Evolutionary conservation across 92 coral and sea anemone genomes (phyloP).

Genomic region (Porites rus): DNA sequence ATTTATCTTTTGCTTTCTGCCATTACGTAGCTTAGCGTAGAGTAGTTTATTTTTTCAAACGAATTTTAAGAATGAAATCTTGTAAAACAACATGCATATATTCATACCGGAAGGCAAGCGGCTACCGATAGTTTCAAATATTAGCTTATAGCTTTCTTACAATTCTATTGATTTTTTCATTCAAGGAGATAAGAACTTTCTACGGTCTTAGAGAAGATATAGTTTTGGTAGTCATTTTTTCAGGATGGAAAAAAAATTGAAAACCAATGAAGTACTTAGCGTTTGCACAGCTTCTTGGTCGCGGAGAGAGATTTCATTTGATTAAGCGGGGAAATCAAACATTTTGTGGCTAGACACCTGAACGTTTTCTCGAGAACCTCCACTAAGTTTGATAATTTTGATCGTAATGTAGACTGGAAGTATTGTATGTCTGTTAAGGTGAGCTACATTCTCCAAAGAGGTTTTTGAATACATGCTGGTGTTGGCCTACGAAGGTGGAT

Average conservation of each 20-base stretch:
- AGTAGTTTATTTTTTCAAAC: background rate
- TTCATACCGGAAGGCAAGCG: background rate
- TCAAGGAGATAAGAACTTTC: background rate
- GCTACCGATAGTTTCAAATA: background rate
- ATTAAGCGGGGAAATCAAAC: background rate
- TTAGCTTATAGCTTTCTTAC: background rate
- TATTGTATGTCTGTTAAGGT: background rate
- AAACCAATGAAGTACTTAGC: too few relatives aligned
- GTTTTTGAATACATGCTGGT: too few relatives aligned
- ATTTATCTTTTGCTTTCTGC: background rate
- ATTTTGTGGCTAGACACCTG: background rate
- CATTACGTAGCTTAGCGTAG: background rate
- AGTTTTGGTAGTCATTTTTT: background rate
- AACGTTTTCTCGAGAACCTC: background rate
- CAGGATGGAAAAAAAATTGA: background rate
- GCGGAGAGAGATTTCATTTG: background rate
- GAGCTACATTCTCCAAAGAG: too few relatives aligned
- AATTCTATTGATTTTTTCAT: background rate
- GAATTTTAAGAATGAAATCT: background rate
- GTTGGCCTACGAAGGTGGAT: too few relatives aligned
- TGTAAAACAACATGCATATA: background rate
- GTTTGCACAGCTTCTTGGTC: background rate
- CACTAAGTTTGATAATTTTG: background rate
- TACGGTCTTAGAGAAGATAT: background rate
- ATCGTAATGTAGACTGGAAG: background rate